phyloP scores from a whole-genome alignment of 2,113 vertebrate genomes.

The Picathartes gymnocephalus region DNA sequence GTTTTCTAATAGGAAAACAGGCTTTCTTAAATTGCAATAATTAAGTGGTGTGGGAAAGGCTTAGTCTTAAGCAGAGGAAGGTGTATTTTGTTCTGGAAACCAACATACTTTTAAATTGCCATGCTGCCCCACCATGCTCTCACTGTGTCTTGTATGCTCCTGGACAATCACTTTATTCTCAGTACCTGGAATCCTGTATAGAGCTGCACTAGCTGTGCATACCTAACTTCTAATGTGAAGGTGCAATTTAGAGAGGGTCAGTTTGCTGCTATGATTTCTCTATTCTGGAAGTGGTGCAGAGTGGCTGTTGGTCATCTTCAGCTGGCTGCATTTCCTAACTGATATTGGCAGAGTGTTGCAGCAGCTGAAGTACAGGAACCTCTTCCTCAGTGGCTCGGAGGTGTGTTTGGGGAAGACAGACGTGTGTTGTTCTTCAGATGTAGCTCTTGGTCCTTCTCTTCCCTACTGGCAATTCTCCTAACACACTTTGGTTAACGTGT shows the following conservation, averaged over 20 bases:
- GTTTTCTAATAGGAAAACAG: neutral
- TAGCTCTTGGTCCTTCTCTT: neutral
- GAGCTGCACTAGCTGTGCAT: rapidly evolving
- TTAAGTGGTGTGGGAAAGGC: neutral
- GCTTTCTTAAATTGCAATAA: neutral
- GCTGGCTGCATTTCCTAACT: rapidly evolving
- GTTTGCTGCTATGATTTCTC: neutral
- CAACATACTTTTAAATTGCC: neutral
- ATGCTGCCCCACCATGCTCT: neutral
- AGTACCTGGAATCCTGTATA: neutral
- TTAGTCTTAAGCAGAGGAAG: neutral
- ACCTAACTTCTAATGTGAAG: neutral
- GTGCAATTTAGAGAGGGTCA: neutral
- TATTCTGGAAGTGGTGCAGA: neutral
- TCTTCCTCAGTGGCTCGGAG: neutral
- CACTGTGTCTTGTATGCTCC: neutral
- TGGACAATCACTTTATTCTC: neutral
- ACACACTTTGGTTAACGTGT: neutral
- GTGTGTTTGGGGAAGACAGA: neutral
- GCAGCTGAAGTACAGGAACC: neutral
- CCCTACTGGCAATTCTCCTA: neutral
- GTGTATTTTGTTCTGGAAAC: neutral
- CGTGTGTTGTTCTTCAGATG: neutral
- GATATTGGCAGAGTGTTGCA: neutral
- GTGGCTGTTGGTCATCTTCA: neutral